A percentile compares a stretch with the other conserved stretches of the same genome.
These are phyloP conservation scores for Tortricodes alternella DNA, from an alignment of 2,888 invertebrate species.

Conservation along the genomic window DNA sequence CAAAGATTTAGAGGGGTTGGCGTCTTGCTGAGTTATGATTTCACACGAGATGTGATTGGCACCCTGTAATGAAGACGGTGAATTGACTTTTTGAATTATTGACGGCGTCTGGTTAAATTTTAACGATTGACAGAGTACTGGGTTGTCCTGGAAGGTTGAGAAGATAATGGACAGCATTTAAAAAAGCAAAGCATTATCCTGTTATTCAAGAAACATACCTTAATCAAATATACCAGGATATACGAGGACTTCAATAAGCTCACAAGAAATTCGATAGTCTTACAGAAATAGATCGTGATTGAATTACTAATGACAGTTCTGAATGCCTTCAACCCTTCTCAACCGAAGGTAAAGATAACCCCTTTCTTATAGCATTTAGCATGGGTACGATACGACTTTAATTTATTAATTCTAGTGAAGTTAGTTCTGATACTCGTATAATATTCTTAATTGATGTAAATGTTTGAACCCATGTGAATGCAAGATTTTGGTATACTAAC, in stretches of 20 bases:
- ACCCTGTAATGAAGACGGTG: slow-evolving; percentile 66
- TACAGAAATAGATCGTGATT: slow-evolving; percentile 30
- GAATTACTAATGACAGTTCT: slow-evolving; percentile 27
- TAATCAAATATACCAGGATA: too few species aligned
- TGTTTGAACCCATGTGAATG: neutral
- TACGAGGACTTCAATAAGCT: neutral
- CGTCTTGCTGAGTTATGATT: slow-evolving; percentile 81
- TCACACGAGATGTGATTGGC: slow-evolving; percentile 77
- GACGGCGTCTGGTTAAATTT: slow-evolving; percentile 5
- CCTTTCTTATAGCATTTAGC: slow-evolving; percentile 12
- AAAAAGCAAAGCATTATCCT: too few species aligned
- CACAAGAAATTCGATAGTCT: slow-evolving; percentile 15
- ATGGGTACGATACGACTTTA: slow-evolving; percentile 2
- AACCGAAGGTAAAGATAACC: slow-evolving; percentile 19
- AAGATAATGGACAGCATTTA: too few species aligned
- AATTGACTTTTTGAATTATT: slow-evolving; percentile 55
- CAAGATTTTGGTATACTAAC: too few species aligned
- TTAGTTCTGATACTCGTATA: neutral
- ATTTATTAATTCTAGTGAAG: slow-evolving; percentile 14
- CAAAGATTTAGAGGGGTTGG: slow-evolving; percentile 77
- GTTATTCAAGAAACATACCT: too few species aligned
- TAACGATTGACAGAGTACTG: neutral
- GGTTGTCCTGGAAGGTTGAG: too few species aligned
- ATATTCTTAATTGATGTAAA: neutral
- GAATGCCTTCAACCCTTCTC: slow-evolving; percentile 20